phyloP scores from a whole-genome alignment of 2,113 vertebrate species.

The Coptodon bakossiorum region DNA sequence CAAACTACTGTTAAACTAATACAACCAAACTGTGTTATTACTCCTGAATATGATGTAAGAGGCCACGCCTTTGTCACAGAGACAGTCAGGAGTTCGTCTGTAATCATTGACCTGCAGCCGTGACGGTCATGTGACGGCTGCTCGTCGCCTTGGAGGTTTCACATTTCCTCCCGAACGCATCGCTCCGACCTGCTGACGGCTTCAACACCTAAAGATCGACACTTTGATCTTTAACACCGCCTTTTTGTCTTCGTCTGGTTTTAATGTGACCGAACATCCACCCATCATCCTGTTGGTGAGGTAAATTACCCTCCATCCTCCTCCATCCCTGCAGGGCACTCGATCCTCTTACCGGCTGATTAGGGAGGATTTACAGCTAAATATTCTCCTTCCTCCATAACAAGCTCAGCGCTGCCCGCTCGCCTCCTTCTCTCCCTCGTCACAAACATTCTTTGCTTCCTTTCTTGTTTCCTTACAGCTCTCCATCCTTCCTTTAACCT shows the following conservation, averaged over 20 bases:
- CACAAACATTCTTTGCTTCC: not conserved
- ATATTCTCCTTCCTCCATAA: conserved; percentile 33
- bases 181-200: not conserved
- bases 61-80: not conserved
- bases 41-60: rapidly evolving
- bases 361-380: conserved; percentile 55
- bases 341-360: conserved; percentile 56
- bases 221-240: not conserved
- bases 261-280: not conserved
- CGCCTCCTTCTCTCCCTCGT: not conserved
- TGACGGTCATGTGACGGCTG: rapidly evolving
- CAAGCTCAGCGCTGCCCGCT: conserved; percentile 7
- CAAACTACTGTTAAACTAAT: not conserved
- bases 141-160: rapidly evolving
- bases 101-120: not conserved
- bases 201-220: not conserved
- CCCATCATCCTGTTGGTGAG: not conserved
- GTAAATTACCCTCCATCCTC: not conserved
- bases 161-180: not conserved
- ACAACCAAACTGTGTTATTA: rapidly evolving
- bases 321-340: not conserved
- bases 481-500: not conserved
- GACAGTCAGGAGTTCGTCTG: not conserved
- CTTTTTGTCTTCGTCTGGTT: not conserved
- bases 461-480: not conserved